phyloP scores from a whole-genome alignment of 2,113 vertebrate genomes.

The Furnarius figulus region DNA sequence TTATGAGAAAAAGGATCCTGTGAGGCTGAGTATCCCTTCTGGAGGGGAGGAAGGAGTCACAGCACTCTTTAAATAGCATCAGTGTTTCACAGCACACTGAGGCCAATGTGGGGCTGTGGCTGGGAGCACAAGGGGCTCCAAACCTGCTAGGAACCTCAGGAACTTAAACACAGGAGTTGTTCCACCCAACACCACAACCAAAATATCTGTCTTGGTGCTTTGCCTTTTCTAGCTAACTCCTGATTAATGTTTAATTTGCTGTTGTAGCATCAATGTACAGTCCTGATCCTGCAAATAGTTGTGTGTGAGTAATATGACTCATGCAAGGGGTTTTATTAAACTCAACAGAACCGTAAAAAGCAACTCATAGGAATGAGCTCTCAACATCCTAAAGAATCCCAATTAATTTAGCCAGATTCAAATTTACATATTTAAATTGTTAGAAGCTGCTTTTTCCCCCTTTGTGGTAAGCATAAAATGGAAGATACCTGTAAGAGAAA shows the following conservation, averaged over 20 bases:
- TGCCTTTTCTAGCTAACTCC: background rate
- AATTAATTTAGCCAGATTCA: background rate
- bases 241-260: background rate
- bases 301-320: background rate
- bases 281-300: background rate
- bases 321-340: background rate
- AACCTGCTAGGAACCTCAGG: background rate
- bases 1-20: conserved; percentile 18
- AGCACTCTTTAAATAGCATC: background rate
- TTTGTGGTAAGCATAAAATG: background rate
- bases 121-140: background rate
- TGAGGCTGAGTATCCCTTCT: background rate
- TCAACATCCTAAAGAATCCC: background rate
- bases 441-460: background rate
- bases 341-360: background rate
- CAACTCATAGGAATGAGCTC: background rate
- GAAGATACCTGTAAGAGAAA: background rate
- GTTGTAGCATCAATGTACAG: background rate
- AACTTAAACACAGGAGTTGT: background rate
- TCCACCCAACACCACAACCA: background rate
- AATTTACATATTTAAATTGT: background rate
- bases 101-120: background rate
- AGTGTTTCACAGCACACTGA: background rate
- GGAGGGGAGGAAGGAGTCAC: background rate
- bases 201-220: background rate